Evolutionary conservation across 2,888 invertebrate genomes (phyloP).

Genomic region (Matsumyia berberina): DNA sequence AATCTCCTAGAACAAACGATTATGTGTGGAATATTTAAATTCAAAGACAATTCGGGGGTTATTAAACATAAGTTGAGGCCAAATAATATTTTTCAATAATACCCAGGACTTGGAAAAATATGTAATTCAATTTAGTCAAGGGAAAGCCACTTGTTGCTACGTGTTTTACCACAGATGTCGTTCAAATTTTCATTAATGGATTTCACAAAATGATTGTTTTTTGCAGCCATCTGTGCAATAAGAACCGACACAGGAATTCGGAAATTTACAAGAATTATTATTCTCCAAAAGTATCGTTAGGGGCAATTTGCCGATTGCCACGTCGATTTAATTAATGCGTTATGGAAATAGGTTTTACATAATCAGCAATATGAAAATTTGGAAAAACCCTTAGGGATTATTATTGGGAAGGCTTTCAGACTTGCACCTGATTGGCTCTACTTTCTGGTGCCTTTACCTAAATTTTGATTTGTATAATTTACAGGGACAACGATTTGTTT

Average conservation of each 20-base stretch:
- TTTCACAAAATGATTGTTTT: slow-evolving; percentile 6
- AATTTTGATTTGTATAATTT: background rate
- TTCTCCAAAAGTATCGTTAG: background rate
- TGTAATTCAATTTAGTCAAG: background rate
- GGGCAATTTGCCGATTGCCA: background rate
- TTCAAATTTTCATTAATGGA: slow-evolving; percentile 4
- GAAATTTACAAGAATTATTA: slow-evolving; percentile 8
- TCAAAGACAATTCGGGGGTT: background rate
- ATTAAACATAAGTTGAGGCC: background rate
- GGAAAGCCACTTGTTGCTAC: background rate
- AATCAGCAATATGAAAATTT: background rate
- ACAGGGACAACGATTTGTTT: background rate
- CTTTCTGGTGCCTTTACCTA: background rate
- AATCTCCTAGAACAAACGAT: background rate
- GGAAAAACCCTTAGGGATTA: background rate
- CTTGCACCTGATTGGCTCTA: no score
- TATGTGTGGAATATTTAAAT: background rate
- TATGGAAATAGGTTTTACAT: background rate
- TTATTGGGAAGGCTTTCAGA: background rate
- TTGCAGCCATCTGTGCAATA: background rate
- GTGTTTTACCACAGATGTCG: no score
- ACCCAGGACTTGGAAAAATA: background rate
- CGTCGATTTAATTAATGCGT: slow-evolving; percentile 1
- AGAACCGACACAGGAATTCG: background rate
- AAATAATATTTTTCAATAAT: background rate